These are phyloP conservation scores for Phengaris arion DNA, from an alignment of 2,888 invertebrate species.

Conservation along the genomic window DNA sequence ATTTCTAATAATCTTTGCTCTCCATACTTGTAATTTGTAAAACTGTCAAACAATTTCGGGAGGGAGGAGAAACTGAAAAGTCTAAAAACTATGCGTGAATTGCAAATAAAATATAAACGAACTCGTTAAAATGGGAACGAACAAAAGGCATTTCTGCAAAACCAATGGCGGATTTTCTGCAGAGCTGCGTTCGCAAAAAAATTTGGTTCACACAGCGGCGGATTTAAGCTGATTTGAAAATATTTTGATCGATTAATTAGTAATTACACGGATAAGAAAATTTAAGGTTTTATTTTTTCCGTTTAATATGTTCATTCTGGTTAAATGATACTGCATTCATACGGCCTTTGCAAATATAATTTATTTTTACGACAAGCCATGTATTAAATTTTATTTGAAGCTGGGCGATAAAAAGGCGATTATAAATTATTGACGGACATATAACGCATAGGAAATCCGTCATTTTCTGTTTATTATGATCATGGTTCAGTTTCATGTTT, in stretches of 20 bases:
- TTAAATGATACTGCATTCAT: background rate
- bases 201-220: background rate
- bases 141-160: too few species aligned
- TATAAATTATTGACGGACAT: background rate
- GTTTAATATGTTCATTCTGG: background rate
- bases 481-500: background rate
- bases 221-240: background rate
- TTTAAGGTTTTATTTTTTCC: background rate
- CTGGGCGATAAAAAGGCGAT: background rate
- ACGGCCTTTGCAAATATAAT: background rate
- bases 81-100: too few species aligned
- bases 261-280: background rate
- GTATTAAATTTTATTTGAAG: background rate
- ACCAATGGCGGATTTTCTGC: too few species aligned
- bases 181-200: background rate
- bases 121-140: too few species aligned
- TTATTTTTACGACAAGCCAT: background rate
- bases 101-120: too few species aligned
- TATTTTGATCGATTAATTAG: background rate
- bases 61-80: too few species aligned
- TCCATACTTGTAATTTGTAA: too few species aligned
- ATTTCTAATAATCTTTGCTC: too few species aligned
- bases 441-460: conserved; percentile 5
- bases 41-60: too few species aligned
- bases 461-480: background rate